phyloP scores from a whole-genome alignment of 2,888 invertebrate genomes.

The Megalurothrips usitatus region DNA sequence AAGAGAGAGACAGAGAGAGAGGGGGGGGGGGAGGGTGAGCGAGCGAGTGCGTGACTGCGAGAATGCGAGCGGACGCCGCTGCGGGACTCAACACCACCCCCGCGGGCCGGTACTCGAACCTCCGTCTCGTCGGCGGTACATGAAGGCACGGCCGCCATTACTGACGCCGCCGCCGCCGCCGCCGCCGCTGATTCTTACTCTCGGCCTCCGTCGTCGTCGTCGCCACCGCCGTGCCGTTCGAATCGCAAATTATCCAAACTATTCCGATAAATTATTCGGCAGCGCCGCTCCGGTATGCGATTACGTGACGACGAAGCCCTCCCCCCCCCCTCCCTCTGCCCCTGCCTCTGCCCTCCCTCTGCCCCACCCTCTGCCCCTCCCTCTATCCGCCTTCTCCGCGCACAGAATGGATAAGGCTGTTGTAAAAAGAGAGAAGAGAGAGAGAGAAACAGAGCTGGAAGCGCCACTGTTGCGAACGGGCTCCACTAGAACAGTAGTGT shows the following conservation, averaged over 20 bases:
- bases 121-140: no score
- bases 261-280: conserved; percentile 23
- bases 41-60: not conserved
- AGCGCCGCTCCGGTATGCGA: not conserved
- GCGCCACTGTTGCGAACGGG: no score
- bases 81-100: no score
- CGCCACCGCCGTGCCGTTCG: not conserved
- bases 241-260: conserved; percentile 21
- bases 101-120: no score
- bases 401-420: not conserved
- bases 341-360: no score
- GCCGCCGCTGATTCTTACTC: no score
- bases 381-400: no score
- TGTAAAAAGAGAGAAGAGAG: not conserved
- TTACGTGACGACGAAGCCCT: not conserved
- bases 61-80: not conserved
- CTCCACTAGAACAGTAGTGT: no score
- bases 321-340: not conserved
- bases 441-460: not conserved
- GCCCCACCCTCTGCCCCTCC: no score
- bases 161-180: no score
- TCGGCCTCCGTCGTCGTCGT: not conserved
- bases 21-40: not conserved
- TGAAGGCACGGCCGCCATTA: no score
- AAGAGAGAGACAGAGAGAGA: not conserved